Base-by-base conservation (phyloP, 2,113 vertebrate species). In the Silurus meridionalis region DNA sequence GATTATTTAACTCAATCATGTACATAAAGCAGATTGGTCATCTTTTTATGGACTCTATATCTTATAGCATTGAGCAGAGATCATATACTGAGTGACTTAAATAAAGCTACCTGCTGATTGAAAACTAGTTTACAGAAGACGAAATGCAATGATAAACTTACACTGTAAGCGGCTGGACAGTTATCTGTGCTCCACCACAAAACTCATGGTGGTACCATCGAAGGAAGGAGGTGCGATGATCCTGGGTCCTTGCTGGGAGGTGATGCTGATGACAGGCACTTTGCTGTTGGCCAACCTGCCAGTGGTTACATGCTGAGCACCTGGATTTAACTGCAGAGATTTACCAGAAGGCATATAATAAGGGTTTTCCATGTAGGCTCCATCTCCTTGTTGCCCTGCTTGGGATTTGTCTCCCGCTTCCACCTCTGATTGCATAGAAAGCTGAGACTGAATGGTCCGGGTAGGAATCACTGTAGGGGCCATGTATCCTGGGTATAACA, bases 201-300 rank as follows among this genome's bases (percentile, higher is more conserved):
- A 99, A 91, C 97, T 97, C 98, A 99, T 97, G 91, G 97, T 99
- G 74, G 97, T 99, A 86, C 98, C 97, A 0, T 99, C 97, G 4
- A 99, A 99, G 4, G 97, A 97, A 4, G 97, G 97, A 0, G 97
- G 97, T 0, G 98, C 97, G 0, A 99, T 94, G 91, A 99, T 96
- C 28, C 97, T 91, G 0, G 98, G 97, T 8, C 97, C 97, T 69
- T 96, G 96, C 50, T 98, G 97, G 0, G 98, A 97, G 0, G 93
- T 95, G 93, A 99, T 96, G 95, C 97, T 97, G 93, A 99, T 96
- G 77, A 97, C 92, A 0, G 97, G 97, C 86, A 97, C 96, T 64
- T 96, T 97, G 5, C 91, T 71, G 0, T 88, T 91, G 57, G 88
- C 93, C 91, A 85, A 89, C 85, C 69, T 85, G 91, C 4, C 89